Evolutionary conservation across 2,113 vertebrate genomes (phyloP), one percentile per base, ranked within the genome.

Genomic region (Malurus alboscapulatus): DNA sequence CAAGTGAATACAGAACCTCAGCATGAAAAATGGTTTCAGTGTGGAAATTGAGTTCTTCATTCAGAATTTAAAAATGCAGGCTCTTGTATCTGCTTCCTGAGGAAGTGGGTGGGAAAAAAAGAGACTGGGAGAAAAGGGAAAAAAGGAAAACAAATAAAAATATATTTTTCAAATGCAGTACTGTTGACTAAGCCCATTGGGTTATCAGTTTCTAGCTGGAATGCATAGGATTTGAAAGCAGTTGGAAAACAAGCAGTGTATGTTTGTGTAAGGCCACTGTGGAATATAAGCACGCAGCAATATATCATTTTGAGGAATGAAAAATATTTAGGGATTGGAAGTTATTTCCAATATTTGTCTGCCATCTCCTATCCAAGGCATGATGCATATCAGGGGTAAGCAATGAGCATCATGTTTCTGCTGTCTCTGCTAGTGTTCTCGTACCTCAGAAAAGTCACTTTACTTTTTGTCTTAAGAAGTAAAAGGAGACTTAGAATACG

Each of bases 281-380:
- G 12, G 63, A 69, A 38, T 58, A 74, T 5, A 7, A 88, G 19
- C 25, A 61, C 0, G 2, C 3, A 69, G 20, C 9, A 68, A 61
- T 57, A 42, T 19, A 69, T 73, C 4, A 47, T 83, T 84, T 62
- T 66, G 36, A 85, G 30, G 51, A 88, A 83, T 77, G 34, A 92
- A 94, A 95, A 73, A 27, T 85, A 66, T 59, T 81, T 87, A 81
- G 45, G 20, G 69, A 65, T 76, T 89, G 36, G 27, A 81, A 89
- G 12, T 44, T 71, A 58, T 25, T 62, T 73, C 72, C 77, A 63
- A n/a, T 4, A 3, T 63, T 50, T 90, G 38, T 47, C 68, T 91
- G 30, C 25, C 14, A 26, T 47, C 72, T 27, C 61, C 21, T 63
- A 27, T 88, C 29, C 4, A 7, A 54, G 48, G 17, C 3, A 8